Evolutionary conservation across 2,113 vertebrate species (phyloP).

Genomic region (Ibidorhyncha struthersii): DNA sequence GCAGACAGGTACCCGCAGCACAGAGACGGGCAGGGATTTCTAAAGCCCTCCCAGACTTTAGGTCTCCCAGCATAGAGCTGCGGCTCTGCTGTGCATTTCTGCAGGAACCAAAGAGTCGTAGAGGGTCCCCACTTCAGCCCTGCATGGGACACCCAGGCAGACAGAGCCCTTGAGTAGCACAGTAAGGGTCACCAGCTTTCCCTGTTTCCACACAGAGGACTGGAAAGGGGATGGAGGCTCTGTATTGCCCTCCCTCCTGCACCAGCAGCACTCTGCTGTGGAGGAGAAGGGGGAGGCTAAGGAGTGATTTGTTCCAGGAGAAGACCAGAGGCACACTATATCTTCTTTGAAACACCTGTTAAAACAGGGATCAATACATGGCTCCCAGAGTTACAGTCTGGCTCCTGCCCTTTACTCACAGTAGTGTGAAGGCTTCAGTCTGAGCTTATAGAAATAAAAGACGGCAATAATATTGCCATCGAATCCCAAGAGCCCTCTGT

Average conservation of each 20-base stretch:
- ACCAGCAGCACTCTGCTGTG: background rate
- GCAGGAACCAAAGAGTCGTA: background rate
- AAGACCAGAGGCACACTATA: background rate
- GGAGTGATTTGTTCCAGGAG: constrained; percentile 1
- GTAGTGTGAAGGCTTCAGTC: background rate
- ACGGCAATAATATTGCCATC: background rate
- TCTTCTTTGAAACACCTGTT: constrained; percentile 24
- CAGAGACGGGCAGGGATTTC: background rate
- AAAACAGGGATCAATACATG: constrained; percentile 20
- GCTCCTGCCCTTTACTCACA: constrained; percentile 23
- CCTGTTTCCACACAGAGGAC: background rate
- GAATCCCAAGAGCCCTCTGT: background rate
- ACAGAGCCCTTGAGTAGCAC: background rate
- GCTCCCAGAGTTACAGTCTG: constrained; percentile 6
- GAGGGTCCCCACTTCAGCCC: background rate
- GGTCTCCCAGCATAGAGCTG: background rate
- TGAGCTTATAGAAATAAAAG: background rate
- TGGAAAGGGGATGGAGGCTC: background rate
- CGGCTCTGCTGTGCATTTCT: background rate
- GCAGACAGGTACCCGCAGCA: background rate
- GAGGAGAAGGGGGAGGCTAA: background rate
- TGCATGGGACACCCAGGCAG: background rate
- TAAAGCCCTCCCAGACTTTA: background rate
- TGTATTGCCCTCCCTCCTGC: background rate
- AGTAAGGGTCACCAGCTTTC: background rate